Conservation (phyloP, 2,888 invertebrate genomes). For the Pseudoips prasinana region DNA sequence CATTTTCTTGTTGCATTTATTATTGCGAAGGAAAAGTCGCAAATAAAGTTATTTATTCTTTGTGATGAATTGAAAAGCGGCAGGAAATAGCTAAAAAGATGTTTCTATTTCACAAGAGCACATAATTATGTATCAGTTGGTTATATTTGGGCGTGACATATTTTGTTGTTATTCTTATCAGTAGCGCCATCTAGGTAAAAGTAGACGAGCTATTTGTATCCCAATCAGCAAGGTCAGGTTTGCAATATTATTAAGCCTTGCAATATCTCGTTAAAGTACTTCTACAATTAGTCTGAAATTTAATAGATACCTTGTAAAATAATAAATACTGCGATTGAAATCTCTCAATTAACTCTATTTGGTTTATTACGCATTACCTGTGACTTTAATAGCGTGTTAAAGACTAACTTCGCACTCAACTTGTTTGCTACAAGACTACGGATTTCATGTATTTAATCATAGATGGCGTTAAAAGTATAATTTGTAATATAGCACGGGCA, state of each 20-base stretch:
- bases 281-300: too few relatives aligned
- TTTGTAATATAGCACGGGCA: too few relatives aligned
- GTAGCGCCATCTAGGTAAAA: constrained; percentile 56
- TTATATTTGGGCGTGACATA: constrained; percentile 69
- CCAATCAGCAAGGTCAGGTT: constrained; percentile 27
- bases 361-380: too few relatives aligned
- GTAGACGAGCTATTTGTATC: constrained; percentile 11
- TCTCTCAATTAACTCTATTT: too few relatives aligned
- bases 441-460: too few relatives aligned
- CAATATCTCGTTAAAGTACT: constrained; percentile 1
- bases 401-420: too few relatives aligned
- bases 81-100: constrained; percentile 40
- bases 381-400: too few relatives aligned
- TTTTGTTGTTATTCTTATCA: constrained; percentile 37
- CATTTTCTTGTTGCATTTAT: constrained; percentile 71
- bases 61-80: constrained; percentile 68
- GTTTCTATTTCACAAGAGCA: constrained; percentile 73
- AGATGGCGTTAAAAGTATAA: too few relatives aligned
- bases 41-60: constrained; percentile 47
- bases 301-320: too few relatives aligned
- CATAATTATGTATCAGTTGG: constrained; percentile 50
- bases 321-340: too few relatives aligned
- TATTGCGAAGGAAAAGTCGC: constrained; percentile 64
- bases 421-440: too few relatives aligned
- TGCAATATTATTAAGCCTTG: constrained; percentile 7